Base-by-base conservation (phyloP, 2,113 vertebrate species). In the Phocoena sinus region DNA sequence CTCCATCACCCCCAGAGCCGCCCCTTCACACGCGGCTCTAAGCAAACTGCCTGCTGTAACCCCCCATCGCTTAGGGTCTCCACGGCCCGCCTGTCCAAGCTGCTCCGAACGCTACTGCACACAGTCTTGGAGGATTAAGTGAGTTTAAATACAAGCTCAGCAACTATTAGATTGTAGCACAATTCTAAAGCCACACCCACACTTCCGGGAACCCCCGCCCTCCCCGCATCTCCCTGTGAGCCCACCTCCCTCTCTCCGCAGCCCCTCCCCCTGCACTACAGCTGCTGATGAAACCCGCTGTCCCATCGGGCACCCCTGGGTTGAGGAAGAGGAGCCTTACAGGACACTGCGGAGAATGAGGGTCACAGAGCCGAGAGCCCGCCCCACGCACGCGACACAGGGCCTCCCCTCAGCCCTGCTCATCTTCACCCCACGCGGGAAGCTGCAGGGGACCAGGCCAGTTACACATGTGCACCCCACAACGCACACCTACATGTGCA, bases 401-500 rank as follows among this genome's bases (percentile, higher is more conserved):
- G 25, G 12, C 41, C 3, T 67, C 68, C 28, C 33, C 28, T n/a
- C 76, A 33, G 38, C 38, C 31, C 9, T 25, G 21, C 60, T 15
- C 8, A 1, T 15, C 62, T 60, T 60, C 23, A 14, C 3, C 36
- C 62, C 15, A 65, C 3, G 1, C 3, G 1, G 77, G 60, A 60
- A n/a, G 50, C 68, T 5, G 20, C 77, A 83, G 33, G 6, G 14
- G 36, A 28, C 56, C 12, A 26, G 89, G 60, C 21, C n/a, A 62
- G 67, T 31, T 0, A 20, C 47, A 36, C 5, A 17, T 2, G 65
- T 28, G 25, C 44, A 23, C 5, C 18, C 38, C 38, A 0, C 60
- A n/a, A 1, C 6, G 9, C 60, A n/a, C 3, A 15, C 62, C 3
- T 5, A 4, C 47, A 10, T 0, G 10, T 3, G 2, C 18, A 4